Conservation (phyloP, 1,140 invertebrate genomes). For the Dufourea novaeangliae region DNA sequence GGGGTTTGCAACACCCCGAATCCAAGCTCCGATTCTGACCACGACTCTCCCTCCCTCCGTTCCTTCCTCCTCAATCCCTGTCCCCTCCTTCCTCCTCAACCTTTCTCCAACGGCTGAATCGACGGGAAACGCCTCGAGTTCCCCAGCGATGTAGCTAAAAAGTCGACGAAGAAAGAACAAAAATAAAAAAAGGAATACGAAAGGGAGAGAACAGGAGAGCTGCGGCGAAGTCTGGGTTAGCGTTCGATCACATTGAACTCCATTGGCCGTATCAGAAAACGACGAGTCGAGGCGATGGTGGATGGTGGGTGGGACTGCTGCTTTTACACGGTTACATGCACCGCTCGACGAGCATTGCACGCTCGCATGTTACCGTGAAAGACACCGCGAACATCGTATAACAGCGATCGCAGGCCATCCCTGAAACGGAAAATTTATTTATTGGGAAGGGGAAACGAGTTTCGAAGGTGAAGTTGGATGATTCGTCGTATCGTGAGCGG, state of each 20-base stretch:
- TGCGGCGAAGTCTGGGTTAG: neutral
- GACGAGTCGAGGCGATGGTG: slow-evolving; percentile 26
- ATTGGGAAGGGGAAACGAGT: too few species aligned
- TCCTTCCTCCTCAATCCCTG: too few species aligned
- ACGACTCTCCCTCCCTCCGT: slow-evolving; percentile 65
- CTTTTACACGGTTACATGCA: slow-evolving; percentile 38
- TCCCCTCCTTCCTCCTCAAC: too few species aligned
- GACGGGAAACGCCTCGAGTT: slow-evolving; percentile 52
- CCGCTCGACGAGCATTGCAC: neutral
- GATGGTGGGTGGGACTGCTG: too few species aligned
- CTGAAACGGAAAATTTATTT: neutral
- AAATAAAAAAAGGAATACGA: slow-evolving; percentile 28
- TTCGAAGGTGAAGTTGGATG: too few species aligned
- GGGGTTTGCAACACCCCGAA: slow-evolving; percentile 41
- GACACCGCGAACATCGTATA: slow-evolving; percentile 3
- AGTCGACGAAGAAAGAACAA: slow-evolving; percentile 15
- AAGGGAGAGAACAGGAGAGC: neutral
- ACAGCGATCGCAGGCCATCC: neutral
- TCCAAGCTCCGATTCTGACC: slow-evolving; percentile 61
- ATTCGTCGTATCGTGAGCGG: too few species aligned
- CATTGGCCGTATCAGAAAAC: slow-evolving; percentile 51
- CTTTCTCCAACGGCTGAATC: slow-evolving; percentile 56
- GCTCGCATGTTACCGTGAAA: neutral
- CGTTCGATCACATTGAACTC: slow-evolving; percentile 20
- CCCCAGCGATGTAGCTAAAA: slow-evolving; percentile 43